Base-by-base conservation (phyloP, 1,140 invertebrate species). In the Drosophila cardini region DNA sequence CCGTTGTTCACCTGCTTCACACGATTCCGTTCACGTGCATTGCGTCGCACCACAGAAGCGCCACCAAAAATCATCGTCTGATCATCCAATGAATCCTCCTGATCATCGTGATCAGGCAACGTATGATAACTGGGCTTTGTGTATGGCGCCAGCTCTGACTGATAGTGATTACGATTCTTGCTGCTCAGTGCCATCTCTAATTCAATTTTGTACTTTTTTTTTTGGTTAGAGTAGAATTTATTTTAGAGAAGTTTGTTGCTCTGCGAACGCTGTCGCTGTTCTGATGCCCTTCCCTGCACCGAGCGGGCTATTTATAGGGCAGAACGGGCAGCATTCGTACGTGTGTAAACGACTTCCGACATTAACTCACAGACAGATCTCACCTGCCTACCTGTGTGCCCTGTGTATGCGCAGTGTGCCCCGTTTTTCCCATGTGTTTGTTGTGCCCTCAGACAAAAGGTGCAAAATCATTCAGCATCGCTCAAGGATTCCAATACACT, bases 1-100 rank as follows among this genome's bases (percentile, higher is more conserved):
- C 97, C 97, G 81, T 98, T 97, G 93, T 99, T 99, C 72, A 98
- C 97, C 94, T 98, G 96, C 92, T 98, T 98, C 9, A 99, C 98
- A 50, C 98, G 95, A 92, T 99, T 99, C 63, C 98, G 93, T 92
- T 99, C 98, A 0, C 98, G 94, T 21, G 98, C 98, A 93, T 99
- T 99, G 72, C 98, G 94, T 50, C 97, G 93, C 0, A 97, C 96
- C 3, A 98, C 97, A 0, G 97, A 90, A n/a, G 74, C 71, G n/a
- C 77, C 83, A n/a, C 74, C 77, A 6, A 63, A 38, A n/a, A 80
- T n/a, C 4, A 53, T 50, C 11, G 43, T 68, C 58, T 69, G 64
- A 55, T 55, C 53, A 15, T 72, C 53, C 13, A 56, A 63, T 11
- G 13, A 42, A 2, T 63, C 61, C 2, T 63, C 61, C 48, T 40